A percentile compares a stretch with the other conserved stretches of the same genome.
Evolutionary conservation across 2,797 vertebrate genomes (phyloP).

Genomic region (Coluber constrictor): DNA sequence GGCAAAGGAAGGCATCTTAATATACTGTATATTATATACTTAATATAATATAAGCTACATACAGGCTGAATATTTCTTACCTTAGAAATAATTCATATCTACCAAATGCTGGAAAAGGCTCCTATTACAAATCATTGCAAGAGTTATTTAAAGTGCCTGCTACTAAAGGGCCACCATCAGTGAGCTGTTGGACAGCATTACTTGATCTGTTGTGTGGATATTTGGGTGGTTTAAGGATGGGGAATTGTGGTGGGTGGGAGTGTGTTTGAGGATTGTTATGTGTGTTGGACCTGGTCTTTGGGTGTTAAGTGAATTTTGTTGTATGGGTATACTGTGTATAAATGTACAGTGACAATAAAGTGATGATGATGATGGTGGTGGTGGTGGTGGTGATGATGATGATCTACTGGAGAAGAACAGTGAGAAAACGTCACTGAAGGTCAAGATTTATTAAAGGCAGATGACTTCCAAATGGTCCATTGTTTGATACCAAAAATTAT

Average conservation of each 20-base stretch:
- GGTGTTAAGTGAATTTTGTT: too few relatives aligned
- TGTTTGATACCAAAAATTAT: not conserved
- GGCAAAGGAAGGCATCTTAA: not conserved
- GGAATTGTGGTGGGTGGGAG: too few relatives aligned
- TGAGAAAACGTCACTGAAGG: not conserved
- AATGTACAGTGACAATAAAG: too few relatives aligned
- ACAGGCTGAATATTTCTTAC: not conserved
- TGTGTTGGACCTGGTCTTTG: too few relatives aligned
- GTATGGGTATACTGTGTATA: too few relatives aligned
- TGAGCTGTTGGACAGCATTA: too few relatives aligned
- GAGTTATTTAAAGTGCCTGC: not conserved
- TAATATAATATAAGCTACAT: not conserved
- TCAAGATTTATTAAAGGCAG: not conserved
- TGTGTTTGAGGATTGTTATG: too few relatives aligned
- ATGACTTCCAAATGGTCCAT: not conserved
- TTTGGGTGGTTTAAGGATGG: too few relatives aligned
- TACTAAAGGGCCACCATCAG: not conserved
- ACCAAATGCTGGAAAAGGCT: not conserved
- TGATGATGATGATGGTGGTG: too few relatives aligned
- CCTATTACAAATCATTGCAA: not conserved
- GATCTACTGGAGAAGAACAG: not conserved
- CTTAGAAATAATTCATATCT: not conserved
- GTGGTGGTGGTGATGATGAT: not conserved
- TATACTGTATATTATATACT: not conserved
- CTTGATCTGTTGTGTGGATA: too few relatives aligned